phyloP scores from a whole-genome alignment of 1,140 invertebrate genomes.

The Sinella curviseta region DNA sequence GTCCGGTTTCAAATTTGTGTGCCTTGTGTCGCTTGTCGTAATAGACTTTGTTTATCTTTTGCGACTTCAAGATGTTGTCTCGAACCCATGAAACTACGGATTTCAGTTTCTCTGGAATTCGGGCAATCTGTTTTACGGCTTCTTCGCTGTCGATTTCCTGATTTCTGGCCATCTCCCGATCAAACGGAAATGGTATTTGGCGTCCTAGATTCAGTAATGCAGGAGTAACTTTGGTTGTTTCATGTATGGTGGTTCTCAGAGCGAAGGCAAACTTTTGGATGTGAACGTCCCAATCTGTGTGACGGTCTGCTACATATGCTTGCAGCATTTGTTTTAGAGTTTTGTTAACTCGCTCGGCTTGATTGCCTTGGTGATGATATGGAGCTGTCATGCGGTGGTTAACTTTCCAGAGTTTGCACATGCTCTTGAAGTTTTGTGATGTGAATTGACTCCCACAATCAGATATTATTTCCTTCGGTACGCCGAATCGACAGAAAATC shows the following conservation, averaged over 20 bases:
- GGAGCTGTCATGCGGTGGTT: slow-evolving; percentile 48
- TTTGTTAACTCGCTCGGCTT: slow-evolving; percentile 55
- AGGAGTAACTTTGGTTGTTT: slow-evolving; percentile 53
- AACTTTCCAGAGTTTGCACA: slow-evolving; percentile 29
- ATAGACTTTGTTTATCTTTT: slow-evolving; percentile 16
- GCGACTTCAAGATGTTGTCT: not conserved
- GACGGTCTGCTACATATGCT: slow-evolving; percentile 52
- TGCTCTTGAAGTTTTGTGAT: slow-evolving; percentile 24
- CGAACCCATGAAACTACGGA: not conserved
- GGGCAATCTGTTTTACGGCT: not conserved
- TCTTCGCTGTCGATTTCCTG: not conserved
- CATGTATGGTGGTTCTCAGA: slow-evolving; percentile 54
- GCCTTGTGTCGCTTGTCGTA: slow-evolving; percentile 18
- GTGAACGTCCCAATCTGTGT: slow-evolving; percentile 52
- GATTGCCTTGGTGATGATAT: slow-evolving; percentile 55
- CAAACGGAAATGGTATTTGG: slow-evolving; percentile 48
- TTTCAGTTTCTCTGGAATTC: slow-evolving; percentile 21
- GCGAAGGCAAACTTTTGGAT: slow-evolving; percentile 55
- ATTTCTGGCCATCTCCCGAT: slow-evolving; percentile 1
- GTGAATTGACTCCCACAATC: slow-evolving; percentile 31
- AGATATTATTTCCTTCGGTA: slow-evolving; percentile 1
- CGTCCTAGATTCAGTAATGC: slow-evolving; percentile 54
- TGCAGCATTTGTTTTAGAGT: slow-evolving; percentile 54
- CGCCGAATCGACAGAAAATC: slow-evolving; percentile 34
- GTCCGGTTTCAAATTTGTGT: not conserved